Base-by-base conservation (phyloP, 2,113 vertebrate genomes). In the Megaptera novaeangliae region DNA sequence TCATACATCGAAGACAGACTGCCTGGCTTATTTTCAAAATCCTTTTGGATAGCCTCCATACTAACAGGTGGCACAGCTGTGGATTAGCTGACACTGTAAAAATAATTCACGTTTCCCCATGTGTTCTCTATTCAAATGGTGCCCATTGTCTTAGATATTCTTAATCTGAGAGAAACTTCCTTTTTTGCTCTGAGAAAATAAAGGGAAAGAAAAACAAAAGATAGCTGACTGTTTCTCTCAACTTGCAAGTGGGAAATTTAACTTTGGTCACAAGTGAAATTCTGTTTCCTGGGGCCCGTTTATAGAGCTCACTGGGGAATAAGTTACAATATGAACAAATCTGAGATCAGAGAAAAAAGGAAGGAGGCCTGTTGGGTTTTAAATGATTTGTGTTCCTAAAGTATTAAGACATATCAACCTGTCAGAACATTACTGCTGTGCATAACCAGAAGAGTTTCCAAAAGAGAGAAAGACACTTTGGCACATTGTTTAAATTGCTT, bases 21-120 rank as follows among this genome's bases (percentile, higher is more conserved):
- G 25, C 72, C 44, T 91, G 97, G 68, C 57, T 81, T 63, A 52
- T 74, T 86, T 91, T 93, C 66, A 89, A 36, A 90, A 29, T 55
- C 49, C 31, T 71, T 46, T 88, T 96, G 88, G 95, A 90, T 13
- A 17, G 14, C 52, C 14, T 93, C 93, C 95, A 77, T 75, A 29
- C 3, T 74, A 89, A 94, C 96, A 97, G 89, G 93, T 98, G 96
- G 93, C 64, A 69, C 82, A 90, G 93, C 85, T 91, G 81, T 94
- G 75, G 93, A 91, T 86, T 92, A 91, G 63, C 86, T 95, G 55
- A 91, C 68, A 15, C 85, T 61, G 84, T 81, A 64, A 78, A 95
- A 96, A 82, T 78, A 75, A 97, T 96, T 69, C 44, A 8, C 88
- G 31, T 27, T 91, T 92, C 83, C 46, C 66, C 59, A 8, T 52